Conservation (phyloP, 1,140 invertebrate species). For the Dendrolimus punctatus region DNA sequence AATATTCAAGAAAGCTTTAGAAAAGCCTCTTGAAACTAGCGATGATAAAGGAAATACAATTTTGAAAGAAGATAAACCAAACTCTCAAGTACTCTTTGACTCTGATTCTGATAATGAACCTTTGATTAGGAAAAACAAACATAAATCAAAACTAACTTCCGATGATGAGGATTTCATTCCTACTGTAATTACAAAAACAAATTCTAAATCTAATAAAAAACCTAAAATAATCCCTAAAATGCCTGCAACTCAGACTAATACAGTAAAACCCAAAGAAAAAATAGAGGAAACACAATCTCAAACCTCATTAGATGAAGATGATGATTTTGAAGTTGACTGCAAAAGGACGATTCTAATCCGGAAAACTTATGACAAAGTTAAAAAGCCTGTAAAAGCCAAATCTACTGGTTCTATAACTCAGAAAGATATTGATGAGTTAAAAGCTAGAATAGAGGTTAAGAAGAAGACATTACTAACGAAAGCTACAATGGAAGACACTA, state of each 20-base stretch:
- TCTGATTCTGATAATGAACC: slow-evolving; percentile 55
- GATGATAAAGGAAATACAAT: slow-evolving; percentile 8
- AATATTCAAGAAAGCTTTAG: slow-evolving; percentile 30
- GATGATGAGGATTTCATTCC: no score
- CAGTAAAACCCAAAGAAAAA: slow-evolving; percentile 5
- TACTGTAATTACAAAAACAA: no score
- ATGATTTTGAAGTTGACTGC: slow-evolving; percentile 41
- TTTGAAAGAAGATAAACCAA: slow-evolving; percentile 5
- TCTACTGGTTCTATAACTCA: slow-evolving; percentile 62
- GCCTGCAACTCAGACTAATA: slow-evolving; percentile 1
- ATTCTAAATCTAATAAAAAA: no score
- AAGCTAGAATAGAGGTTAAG: slow-evolving; percentile 45
- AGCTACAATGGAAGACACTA: slow-evolving; percentile 41
- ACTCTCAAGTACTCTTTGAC: slow-evolving; percentile 32
- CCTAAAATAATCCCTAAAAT: no score
- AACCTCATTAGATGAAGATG: slow-evolving; percentile 26
- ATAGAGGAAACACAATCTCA: slow-evolving; percentile 25
- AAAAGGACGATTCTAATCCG: slow-evolving; percentile 47
- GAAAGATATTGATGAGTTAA: slow-evolving; percentile 54
- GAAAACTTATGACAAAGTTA: slow-evolving; percentile 50
- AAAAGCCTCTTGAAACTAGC: slow-evolving; percentile 3
- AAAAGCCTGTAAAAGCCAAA: slow-evolving; percentile 45
- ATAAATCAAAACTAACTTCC: slow-evolving; percentile 7
- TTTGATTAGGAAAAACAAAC: slow-evolving; percentile 33
- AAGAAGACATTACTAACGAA: slow-evolving; percentile 49